These are phyloP conservation scores for Daubentonia madagascariensis DNA, from an alignment of 2,113 vertebrate genomes.

Conservation along the genomic window DNA sequence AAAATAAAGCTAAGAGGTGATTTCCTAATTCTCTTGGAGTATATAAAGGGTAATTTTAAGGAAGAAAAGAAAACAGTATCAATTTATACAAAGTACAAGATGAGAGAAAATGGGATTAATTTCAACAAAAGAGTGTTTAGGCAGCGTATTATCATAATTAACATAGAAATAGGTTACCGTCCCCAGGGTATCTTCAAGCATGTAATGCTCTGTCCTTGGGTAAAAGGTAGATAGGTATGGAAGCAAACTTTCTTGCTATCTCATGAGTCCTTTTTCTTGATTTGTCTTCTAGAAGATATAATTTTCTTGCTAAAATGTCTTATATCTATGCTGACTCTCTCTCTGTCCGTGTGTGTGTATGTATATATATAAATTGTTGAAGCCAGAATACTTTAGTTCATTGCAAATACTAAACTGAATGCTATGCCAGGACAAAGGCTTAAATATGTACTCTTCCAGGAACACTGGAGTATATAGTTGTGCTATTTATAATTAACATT, in stretches of 20 bases:
- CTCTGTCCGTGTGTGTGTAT: no score
- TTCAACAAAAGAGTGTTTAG: slow-evolving; percentile 75
- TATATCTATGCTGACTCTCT: background rate
- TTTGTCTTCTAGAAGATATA: slow-evolving; percentile 27
- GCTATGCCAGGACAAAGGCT: background rate
- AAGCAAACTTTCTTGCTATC: slow-evolving; percentile 30
- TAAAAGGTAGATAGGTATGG: slow-evolving; percentile 32
- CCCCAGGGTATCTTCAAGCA: slow-evolving; percentile 48
- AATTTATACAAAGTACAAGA: slow-evolving; percentile 65
- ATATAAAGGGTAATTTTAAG: slow-evolving; percentile 71
- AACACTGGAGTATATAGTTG: background rate
- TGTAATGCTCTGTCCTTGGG: slow-evolving; percentile 22
- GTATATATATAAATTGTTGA: background rate
- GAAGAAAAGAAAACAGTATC: slow-evolving; percentile 64
- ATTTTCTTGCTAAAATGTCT: slow-evolving; percentile 10
- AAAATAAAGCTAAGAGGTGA: slow-evolving; percentile 38
- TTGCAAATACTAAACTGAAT: background rate
- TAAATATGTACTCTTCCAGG: background rate
- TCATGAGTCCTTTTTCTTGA: slow-evolving; percentile 22
- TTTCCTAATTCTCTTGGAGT: slow-evolving; percentile 67
- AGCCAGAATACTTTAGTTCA: background rate
- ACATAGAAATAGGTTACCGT: slow-evolving; percentile 75
- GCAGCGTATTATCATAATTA: slow-evolving; percentile 75
- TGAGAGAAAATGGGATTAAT: slow-evolving; percentile 76
- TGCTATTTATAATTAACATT: background rate